Conservation (phyloP, 2,888 invertebrate genomes). For the Miltochrista miniata region DNA sequence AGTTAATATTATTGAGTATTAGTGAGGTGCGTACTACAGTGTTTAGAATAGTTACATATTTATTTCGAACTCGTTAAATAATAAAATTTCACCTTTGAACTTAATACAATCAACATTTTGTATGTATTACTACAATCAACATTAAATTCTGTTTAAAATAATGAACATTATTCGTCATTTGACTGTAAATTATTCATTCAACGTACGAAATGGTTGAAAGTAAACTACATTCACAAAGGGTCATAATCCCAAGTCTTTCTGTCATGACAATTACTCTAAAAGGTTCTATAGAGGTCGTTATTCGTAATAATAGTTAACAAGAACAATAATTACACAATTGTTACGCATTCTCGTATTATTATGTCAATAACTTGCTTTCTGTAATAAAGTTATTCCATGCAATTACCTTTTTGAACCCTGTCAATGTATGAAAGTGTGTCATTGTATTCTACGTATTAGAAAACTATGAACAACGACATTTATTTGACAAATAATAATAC, state of each 20-base stretch:
- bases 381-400: conserved; percentile 8
- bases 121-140: conserved; percentile 13
- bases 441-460: conserved; percentile 13
- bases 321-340: conserved; percentile 24
- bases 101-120: conserved; percentile 12
- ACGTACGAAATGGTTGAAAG: conserved; percentile 6
- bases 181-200: conserved; percentile 6
- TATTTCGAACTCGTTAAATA: too few species aligned
- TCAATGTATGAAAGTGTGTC: conserved; percentile 4
- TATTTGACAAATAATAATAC: too few species aligned
- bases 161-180: conserved; percentile 10
- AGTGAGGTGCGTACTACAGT: too few species aligned
- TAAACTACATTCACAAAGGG: conserved; percentile 18
- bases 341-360: conserved; percentile 21
- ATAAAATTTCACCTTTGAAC: conserved; percentile 4
- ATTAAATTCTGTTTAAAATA: conserved; percentile 2
- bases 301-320: conserved; percentile 17
- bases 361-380: conserved; percentile 21
- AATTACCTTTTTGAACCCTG: conserved; percentile 14
- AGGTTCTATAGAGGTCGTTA: background rate
- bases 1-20: too few species aligned
- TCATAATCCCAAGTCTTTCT: conserved; percentile 11
- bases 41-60: too few species aligned
- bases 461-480: background rate
- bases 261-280: conserved; percentile 7